Evolutionary conservation across 2,113 vertebrate species (phyloP).

Genomic region (Brachionichthys hirsutus): DNA sequence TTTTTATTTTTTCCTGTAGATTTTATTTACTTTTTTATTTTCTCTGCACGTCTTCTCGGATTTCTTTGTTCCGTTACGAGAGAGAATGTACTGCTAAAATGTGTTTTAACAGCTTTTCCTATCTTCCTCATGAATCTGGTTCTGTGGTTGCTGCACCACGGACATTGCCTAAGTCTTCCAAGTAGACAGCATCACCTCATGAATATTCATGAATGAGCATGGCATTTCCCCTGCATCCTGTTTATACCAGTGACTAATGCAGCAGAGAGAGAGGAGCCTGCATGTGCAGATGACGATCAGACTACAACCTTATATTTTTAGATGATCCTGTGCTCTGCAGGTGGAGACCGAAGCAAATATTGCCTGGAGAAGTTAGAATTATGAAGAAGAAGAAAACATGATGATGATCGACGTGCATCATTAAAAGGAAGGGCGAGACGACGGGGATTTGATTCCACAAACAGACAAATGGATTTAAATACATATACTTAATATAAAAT

Average conservation of each 20-base stretch:
- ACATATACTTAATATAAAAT: background rate
- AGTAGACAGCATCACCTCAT: conserved; percentile 66
- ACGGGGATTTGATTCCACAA: conserved; percentile 1
- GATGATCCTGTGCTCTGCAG: conserved; percentile 49
- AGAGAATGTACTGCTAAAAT: conserved; percentile 26
- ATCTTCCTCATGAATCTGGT: conserved; percentile 52
- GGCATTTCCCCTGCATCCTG: conserved; percentile 73
- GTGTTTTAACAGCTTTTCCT: conserved; percentile 42
- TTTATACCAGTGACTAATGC: conserved; percentile 72
- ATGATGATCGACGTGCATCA: conserved; percentile 28
- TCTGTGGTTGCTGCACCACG: conserved; percentile 56
- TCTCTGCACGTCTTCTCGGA: conserved; percentile 12
- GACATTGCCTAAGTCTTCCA: conserved; percentile 62
- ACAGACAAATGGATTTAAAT: background rate
- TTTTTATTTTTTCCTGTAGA: too few species aligned
- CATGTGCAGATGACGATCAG: conserved; percentile 49
- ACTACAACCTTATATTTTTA: conserved; percentile 62
- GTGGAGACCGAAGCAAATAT: conserved; percentile 69
- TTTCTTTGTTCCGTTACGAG: background rate
- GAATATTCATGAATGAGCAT: conserved; percentile 77
- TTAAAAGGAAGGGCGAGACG: conserved; percentile 3
- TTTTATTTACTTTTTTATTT: background rate
- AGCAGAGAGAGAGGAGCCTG: conserved; percentile 46
- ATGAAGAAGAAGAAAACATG: conserved; percentile 57
- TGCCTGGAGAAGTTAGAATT: conserved; percentile 59